phyloP scores from a whole-genome alignment of 2,797 vertebrate species.

The Spea hammondii region DNA sequence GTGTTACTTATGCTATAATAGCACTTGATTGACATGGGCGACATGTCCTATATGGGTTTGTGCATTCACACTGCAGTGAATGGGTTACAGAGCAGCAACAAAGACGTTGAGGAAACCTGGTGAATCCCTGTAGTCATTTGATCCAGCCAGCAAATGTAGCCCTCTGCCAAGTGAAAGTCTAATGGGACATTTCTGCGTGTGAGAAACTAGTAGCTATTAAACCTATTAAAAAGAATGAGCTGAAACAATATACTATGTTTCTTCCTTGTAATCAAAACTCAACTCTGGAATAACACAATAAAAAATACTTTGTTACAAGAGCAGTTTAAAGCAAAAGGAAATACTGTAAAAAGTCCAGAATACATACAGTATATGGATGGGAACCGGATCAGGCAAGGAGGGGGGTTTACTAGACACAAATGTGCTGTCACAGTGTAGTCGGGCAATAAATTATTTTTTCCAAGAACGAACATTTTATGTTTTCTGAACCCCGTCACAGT shows the following conservation, averaged over 20 bases:
- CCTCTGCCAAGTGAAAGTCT: constrained; percentile 46
- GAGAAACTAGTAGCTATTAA: constrained; percentile 50
- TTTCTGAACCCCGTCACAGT: too few species aligned
- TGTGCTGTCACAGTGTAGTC: background rate
- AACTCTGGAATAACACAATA: constrained; percentile 49
- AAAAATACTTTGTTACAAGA: constrained; percentile 44
- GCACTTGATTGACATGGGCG: too few species aligned
- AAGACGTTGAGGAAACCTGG: constrained; percentile 17
- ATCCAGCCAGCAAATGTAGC: constrained; percentile 39
- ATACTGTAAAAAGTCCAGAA: constrained; percentile 3
- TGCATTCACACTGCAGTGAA: constrained; percentile 2
- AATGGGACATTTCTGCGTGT: constrained; percentile 45
- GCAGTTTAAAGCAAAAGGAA: constrained; percentile 22
- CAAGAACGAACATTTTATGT: too few species aligned
- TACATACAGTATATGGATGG: constrained; percentile 14
- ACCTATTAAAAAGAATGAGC: constrained; percentile 36
- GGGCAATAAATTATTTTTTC: background rate
- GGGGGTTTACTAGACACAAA: background rate
- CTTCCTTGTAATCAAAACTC: constrained; percentile 36
- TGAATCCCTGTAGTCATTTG: constrained; percentile 36
- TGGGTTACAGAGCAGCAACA: constrained; percentile 22
- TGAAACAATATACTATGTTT: constrained; percentile 51
- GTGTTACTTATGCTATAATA: too few species aligned
- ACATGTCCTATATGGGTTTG: background rate
- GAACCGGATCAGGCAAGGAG: background rate